Base-by-base conservation (phyloP, 2,797 vertebrate genomes). In the Crenuchus spilurus region DNA sequence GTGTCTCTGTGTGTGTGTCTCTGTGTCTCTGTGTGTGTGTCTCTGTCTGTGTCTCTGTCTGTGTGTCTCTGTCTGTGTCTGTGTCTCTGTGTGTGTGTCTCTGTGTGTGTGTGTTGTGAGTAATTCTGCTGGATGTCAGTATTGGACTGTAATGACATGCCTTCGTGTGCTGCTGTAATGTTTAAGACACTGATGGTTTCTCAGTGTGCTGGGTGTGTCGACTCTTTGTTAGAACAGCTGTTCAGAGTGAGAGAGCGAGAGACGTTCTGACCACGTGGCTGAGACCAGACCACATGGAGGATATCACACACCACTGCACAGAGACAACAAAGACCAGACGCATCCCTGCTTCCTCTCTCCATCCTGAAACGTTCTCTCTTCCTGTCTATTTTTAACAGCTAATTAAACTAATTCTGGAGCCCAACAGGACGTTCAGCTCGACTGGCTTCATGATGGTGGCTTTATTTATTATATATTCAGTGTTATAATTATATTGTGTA, bases 141-240 rank as follows among this genome's bases (percentile, higher is more conserved):
- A n/a, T 31, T 55, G 7, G 1, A 1, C 13, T 22, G 49, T 30
- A 4, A 2, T 51, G 63, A 42, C 42, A 66, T 35, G 22, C 41
- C 31, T 26, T 26, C 31, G 48, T 26, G 30, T n/a, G 60, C 16
- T 55, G 37, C 49, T 22, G 54, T 60, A 18, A 16, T 9, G 6
- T 13, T 35, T 9, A 18, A 16, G 1, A 10, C 28, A n/a, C 30
- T 6, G 14, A 54, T n/a, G 13, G 72, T 66, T 42, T 30, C 65
- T 57, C 20, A 35, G 52, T 30, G 51, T 33, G 18, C n/a, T 20
- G 76, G 70, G 79, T 18, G 76, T 73, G 74, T 79, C 80, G 72
- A 73, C 24, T 75, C 74, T 87, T 88, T 88, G 83, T 86, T 82
- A 52, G 42, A 84, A 85, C 87, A 87, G 89, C 82, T 87, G 87